Evolutionary conservation across 2,113 vertebrate genomes (phyloP).

Genomic region (Callithrix jacchus): DNA sequence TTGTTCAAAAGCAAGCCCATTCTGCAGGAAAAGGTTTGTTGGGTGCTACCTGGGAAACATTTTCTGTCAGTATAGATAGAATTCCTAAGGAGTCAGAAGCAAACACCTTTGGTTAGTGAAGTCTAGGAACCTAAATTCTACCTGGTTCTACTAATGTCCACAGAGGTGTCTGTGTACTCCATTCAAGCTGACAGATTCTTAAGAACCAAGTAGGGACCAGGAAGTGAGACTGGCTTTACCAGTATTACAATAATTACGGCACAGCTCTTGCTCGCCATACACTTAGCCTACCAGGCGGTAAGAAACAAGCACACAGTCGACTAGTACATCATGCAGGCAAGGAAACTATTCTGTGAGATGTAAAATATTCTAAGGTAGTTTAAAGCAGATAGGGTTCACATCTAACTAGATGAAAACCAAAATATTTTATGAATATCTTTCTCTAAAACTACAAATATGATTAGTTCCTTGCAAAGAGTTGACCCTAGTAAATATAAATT

Average conservation of each 20-base stretch:
- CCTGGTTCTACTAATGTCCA: background rate
- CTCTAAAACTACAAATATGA: background rate
- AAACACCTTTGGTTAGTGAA: background rate
- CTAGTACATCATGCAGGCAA: background rate
- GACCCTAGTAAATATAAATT: background rate
- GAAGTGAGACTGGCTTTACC: background rate
- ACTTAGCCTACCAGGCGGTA: background rate
- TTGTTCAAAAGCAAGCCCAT: background rate
- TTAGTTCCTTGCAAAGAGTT: background rate
- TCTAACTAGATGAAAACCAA: background rate
- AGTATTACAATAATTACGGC: background rate
- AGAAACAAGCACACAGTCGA: background rate
- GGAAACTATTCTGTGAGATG: background rate
- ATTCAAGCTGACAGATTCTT: background rate
- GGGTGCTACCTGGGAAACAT: background rate
- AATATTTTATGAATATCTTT: background rate
- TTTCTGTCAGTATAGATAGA: background rate
- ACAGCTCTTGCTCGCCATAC: background rate
- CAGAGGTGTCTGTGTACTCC: background rate
- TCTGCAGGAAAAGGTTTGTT: background rate
- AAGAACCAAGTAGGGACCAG: background rate
- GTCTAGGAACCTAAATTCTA: background rate
- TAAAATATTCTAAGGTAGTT: background rate
- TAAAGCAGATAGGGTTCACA: background rate
- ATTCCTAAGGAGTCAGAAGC: background rate